Evolutionary conservation across 2,113 vertebrate species (phyloP).

Genomic region (Festucalex cinctus): DNA sequence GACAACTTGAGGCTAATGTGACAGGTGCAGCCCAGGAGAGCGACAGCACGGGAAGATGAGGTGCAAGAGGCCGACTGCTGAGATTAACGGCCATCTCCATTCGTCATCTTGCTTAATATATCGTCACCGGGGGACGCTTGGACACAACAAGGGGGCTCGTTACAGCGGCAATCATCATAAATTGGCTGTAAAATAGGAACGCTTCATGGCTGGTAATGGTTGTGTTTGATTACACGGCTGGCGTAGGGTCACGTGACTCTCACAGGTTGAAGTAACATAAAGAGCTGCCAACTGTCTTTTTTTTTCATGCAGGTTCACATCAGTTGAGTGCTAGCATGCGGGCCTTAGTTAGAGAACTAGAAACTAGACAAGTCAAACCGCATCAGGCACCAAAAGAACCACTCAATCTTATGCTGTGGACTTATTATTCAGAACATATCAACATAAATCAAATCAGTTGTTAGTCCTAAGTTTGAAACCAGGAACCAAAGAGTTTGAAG

Average conservation of each 20-base stretch:
- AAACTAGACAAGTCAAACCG: too few relatives aligned
- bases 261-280: neutral
- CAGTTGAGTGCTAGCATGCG: too few relatives aligned
- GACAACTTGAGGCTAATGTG: slow-evolving; percentile 66
- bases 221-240: neutral
- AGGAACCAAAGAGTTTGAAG: neutral
- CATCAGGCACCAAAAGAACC: too few relatives aligned
- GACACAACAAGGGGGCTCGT: slow-evolving; percentile 12
- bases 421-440: too few relatives aligned
- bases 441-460: neutral
- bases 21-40: slow-evolving; percentile 67
- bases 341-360: too few relatives aligned
- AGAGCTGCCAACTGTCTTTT: too few relatives aligned
- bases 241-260: too few relatives aligned
- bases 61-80: slow-evolving; percentile 24
- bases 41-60: slow-evolving; percentile 58
- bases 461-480: too few relatives aligned
- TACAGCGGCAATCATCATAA: slow-evolving; percentile 2
- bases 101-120: slow-evolving; percentile 18
- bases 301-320: too few relatives aligned
- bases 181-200: neutral
- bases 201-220: neutral
- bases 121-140: neutral
- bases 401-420: too few relatives aligned
- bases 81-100: slow-evolving; percentile 44